Percentiles rank a stretch among this genome's conserved stretches.
Conservation (phyloP, 2,113 vertebrate genomes). For the Ctenomys sociabilis region DNA sequence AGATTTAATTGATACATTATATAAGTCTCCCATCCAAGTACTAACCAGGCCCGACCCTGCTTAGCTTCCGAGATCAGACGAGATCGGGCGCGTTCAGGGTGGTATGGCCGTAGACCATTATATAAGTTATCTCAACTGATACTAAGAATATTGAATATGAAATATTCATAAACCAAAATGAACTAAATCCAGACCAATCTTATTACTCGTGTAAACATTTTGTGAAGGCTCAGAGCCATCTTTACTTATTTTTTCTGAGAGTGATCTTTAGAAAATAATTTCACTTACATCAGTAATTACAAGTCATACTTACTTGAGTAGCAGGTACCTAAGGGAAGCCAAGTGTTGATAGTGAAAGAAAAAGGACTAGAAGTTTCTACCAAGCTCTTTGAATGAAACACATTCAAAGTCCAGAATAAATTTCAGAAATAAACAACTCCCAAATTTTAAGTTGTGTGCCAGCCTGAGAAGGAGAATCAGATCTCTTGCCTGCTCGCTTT, state of each 20-base stretch:
- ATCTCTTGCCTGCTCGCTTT: not conserved
- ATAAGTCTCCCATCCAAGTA: no score
- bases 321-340: not conserved
- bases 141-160: not conserved
- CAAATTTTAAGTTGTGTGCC: not conserved
- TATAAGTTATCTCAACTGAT: not conserved
- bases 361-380: not conserved
- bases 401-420: not conserved
- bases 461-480: not conserved
- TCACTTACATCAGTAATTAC: not conserved
- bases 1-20: constrained; percentile 29
- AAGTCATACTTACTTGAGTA: not conserved
- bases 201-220: not conserved
- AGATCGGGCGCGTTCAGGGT: no score
- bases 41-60: no score
- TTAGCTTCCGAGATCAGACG: no score
- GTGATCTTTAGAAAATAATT: constrained; percentile 23
- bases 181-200: not conserved
- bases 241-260: no score
- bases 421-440: not conserved
- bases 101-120: no score
- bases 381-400: not conserved
- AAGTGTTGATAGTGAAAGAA: not conserved
- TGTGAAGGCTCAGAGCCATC: not conserved
- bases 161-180: not conserved